These are phyloP conservation scores for Ypsolopha scabrella DNA, from an alignment of 2,888 invertebrate species.

Conservation along the genomic window DNA sequence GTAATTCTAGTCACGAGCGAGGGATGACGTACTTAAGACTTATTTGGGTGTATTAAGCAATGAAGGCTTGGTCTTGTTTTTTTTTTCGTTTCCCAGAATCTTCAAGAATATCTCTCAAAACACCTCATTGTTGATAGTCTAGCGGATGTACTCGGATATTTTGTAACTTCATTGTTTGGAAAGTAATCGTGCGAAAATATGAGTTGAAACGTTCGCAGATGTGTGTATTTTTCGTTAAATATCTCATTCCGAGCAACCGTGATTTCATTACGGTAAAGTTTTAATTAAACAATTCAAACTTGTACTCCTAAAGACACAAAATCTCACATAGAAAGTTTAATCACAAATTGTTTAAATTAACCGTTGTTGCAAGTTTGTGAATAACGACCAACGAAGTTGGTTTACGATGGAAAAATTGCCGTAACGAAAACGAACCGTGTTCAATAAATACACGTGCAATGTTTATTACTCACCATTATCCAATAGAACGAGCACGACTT, in stretches of 20 bases:
- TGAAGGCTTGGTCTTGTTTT: background rate
- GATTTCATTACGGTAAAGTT: conserved; percentile 5
- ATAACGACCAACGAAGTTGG: too few relatives aligned
- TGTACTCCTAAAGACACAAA: background rate
- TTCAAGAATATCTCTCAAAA: conserved; percentile 36
- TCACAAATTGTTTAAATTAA: conserved; percentile 4
- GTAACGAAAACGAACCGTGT: background rate
- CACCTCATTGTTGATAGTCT: conserved; percentile 44
- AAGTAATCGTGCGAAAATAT: conserved; percentile 56
- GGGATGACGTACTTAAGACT: background rate
- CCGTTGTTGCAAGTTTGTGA: background rate
- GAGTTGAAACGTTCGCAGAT: conserved; percentile 23
- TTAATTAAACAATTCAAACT: conserved; percentile 12
- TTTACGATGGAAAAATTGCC: background rate
- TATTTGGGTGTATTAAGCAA: background rate
- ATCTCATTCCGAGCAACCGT: conserved; percentile 18
- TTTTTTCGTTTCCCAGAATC: conserved; percentile 32
- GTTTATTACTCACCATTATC: conserved; percentile 15
- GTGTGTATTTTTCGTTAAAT: conserved; percentile 22
- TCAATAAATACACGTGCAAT: background rate
- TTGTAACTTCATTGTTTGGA: conserved; percentile 60
- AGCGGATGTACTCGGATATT: conserved; percentile 51
- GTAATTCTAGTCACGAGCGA: background rate
- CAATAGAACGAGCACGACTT: conserved; percentile 15
- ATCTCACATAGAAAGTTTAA: conserved; percentile 17